These are phyloP conservation scores for Dallia pectoralis DNA, from an alignment of 2,797 vertebrate genomes.

Conservation along the genomic window DNA sequence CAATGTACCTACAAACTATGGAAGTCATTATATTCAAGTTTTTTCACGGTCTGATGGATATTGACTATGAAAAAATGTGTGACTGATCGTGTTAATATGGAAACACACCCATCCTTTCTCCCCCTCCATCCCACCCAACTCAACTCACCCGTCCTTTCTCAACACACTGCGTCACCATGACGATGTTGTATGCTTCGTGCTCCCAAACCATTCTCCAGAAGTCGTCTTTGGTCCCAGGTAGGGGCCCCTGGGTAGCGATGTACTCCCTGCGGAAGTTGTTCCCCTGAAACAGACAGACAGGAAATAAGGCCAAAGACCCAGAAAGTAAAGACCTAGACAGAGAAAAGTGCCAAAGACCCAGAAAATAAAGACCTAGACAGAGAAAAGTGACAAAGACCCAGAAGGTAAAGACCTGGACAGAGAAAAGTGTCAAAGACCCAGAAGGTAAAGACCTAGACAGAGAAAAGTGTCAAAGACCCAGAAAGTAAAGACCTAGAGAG, in stretches of 20 bases:
- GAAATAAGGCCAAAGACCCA: too few species aligned
- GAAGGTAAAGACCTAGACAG: too few species aligned
- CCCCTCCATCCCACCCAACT: background rate
- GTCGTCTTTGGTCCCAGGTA: slow-evolving; percentile 93
- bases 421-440: background rate
- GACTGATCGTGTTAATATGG: background rate
- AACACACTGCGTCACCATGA: slow-evolving; percentile 95
- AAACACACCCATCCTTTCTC: background rate
- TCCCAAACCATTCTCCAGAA: slow-evolving; percentile 99
- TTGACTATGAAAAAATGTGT: background rate
- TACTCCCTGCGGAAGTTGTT: slow-evolving; percentile 90
- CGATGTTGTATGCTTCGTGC: slow-evolving; percentile 88
- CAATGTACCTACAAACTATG: too few species aligned
- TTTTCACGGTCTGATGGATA: too few species aligned
- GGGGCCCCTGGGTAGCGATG: slow-evolving; percentile 90
- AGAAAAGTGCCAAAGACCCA: background rate
- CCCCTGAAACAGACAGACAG: slow-evolving; percentile 72
- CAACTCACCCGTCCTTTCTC: slow-evolving; percentile 89
- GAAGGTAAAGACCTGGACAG: background rate
- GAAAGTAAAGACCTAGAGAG: background rate
- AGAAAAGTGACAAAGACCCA: background rate
- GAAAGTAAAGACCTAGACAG: too few species aligned
- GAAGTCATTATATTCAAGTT: too few species aligned
- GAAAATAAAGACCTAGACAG: background rate
- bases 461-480: too few species aligned